Conservation (phyloP, 2,113 vertebrate genomes). For the Xiphophorus maculatus region DNA sequence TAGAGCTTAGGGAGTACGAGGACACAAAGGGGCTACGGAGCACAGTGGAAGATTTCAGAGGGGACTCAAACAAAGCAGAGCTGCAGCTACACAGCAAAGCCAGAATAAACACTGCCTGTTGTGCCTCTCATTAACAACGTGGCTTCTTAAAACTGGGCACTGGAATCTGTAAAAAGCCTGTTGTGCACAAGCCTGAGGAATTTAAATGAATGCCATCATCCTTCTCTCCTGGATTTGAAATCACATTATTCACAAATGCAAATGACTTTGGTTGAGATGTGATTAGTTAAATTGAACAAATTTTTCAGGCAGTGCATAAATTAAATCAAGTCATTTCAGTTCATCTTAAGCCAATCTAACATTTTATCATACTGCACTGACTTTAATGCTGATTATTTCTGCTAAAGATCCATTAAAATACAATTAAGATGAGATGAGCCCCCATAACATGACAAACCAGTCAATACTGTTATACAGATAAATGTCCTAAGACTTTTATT, state of each 20-base stretch:
- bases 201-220: conserved; percentile 42
- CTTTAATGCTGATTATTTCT: conserved; percentile 32
- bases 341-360: conserved; percentile 47
- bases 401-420: conserved; percentile 4
- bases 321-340: conserved; percentile 59
- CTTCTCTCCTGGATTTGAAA: conserved; percentile 21
- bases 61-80: conserved; percentile 59
- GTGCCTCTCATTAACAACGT: conserved; percentile 32
- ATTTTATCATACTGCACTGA: conserved; percentile 59
- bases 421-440: conserved; percentile 28
- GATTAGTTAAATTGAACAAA: conserved; percentile 73
- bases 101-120: conserved; percentile 28
- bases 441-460: conserved; percentile 38
- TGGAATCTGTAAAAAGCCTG: conserved; percentile 1
- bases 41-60: conserved; percentile 70
- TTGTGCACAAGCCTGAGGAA: conserved; percentile 9
- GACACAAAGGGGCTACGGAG: conserved; percentile 78
- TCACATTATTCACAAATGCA: conserved; percentile 80
- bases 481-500: conserved; percentile 43
- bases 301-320: conserved; percentile 63
- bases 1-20: conserved; percentile 70
- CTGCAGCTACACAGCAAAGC: conserved; percentile 17
- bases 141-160: background rate
- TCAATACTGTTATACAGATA: conserved; percentile 49
- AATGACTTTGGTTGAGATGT: conserved; percentile 67